Base-by-base conservation (phyloP, 2,888 invertebrate genomes). In the Cremastinae sp. region DNA sequence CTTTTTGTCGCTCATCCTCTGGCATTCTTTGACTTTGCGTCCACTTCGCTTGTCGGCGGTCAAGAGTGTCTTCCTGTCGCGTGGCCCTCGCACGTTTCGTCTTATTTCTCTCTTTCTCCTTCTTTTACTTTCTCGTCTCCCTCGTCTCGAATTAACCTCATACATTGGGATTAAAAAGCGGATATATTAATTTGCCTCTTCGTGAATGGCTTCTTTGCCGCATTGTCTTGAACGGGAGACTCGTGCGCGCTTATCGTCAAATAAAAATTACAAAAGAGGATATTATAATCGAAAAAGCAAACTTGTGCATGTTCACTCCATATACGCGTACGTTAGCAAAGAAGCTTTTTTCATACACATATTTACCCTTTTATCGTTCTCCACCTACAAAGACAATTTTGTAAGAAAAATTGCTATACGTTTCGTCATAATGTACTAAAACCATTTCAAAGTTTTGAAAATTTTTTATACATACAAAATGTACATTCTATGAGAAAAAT, bases 161-260 rank as follows among this genome's bases (percentile, higher is more conserved):
- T 88, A 86, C 87, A 89, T 88, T 88, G 87, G 87, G 88, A 88
- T 88, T 88, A 88, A 87, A 88, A 88, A 88, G 88, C 88, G 88
- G 88, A 89, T 89, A 89, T 87, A 89, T 88, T 88, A 88, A 89
- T 89, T 89, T 87, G 85, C 79, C 81, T 73, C 62, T 79, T 76
- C 65, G 45, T 59, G 73, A 69, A 73, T 69, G 76, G 73, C 73
- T 66, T 41, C 49, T 49, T 43, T n/a, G 62, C 59, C 49, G 58
- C 59, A 51, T 61, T 70, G 53, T 59, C 58, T 59, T 51, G 2
- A 5, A 28, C 2, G 2, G 28, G 28, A 34, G 22, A 38, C 66
- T 54, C 7, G 43, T 34, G 22, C 53, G 36, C 22, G n/a, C n/a
- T 38, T 22, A 43, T 58, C n/a, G 18, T 18, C 38, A 41, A 20